Base-by-base conservation (phyloP, 1,140 invertebrate genomes). In the Homalodisca vitripennis region DNA sequence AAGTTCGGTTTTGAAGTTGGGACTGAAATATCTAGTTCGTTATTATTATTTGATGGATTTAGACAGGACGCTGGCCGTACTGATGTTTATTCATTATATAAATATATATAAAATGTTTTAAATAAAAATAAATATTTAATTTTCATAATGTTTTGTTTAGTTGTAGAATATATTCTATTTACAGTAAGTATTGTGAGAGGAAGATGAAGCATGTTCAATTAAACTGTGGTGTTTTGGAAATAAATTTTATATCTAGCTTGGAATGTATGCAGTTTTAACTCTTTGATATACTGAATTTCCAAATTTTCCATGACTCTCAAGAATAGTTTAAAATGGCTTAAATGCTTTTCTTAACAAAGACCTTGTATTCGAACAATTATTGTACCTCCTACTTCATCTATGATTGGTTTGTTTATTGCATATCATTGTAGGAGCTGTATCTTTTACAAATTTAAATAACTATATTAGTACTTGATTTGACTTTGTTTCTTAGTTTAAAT, bases 41-140 rank as follows among this genome's bases (percentile, higher is more conserved):
- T 60, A 60, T 27, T 26, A 3, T 66, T 26, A 46, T 41, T 47
- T 66, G 63, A 66, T 66, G 63, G 63, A 66, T 64, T 66, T 55
- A 60, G 27, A 47, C 63, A 66, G 63, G 63, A 66, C 63, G 63
- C 63, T 66, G 63, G 63, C 41, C 63, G 63, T 66, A 46, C 63
- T 66, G 63, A 47, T 1, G 10, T 46, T 66, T 66, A 66, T 66
- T 46, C 63, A 66, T 47, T 24, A 46, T 47, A 60, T 60, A 53
- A 12, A 60, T 60, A 60, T 60, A 60, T 60, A 60, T 30, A n/a
- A 60, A 60, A 60, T 60, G 55, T 60, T 60, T 60, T 60, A 60
- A 2, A 60, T 60, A 60, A 60, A 60, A 41, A 26, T 60, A 60
- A 27, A 60, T 60, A 60, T 60, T 60, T 60, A 60, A 60, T 60